A percentile compares a stretch with the other conserved stretches of the same genome.
phyloP scores from a whole-genome alignment of 37 sponge, comb jelly and placozoan species.

The Beroe forskalii region DNA sequence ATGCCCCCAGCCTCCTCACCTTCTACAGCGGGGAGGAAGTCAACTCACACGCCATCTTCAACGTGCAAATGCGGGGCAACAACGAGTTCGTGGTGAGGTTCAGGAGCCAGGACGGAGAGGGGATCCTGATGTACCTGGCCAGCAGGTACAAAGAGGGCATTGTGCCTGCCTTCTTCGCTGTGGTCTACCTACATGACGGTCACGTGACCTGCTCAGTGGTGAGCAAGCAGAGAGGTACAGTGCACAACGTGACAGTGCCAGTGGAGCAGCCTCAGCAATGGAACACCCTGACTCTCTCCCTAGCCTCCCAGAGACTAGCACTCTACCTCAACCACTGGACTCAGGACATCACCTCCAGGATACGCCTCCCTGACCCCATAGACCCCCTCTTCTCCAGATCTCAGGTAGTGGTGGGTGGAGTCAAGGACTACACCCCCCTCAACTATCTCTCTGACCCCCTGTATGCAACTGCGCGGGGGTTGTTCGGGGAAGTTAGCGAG shows the following conservation, averaged over 20 bases:
- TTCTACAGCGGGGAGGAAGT: not conserved
- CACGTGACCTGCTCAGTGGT: not conserved
- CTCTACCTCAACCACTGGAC: not conserved
- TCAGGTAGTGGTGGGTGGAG: not conserved
- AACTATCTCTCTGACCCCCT: not conserved
- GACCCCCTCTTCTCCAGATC: not conserved
- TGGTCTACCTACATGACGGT: not conserved
- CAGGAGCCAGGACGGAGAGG: not conserved
- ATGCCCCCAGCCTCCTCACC: not conserved
- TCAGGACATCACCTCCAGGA: not conserved
- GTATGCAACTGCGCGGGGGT: not conserved
- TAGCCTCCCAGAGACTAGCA: not conserved
- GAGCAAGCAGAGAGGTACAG: not conserved
- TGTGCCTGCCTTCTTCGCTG: not conserved
- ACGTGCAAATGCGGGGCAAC: not conserved
- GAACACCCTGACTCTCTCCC: slow-evolving; percentile 16
- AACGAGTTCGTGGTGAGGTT: slow-evolving; percentile 39
- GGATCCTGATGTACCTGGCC: not conserved
- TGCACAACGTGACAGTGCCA: not conserved
- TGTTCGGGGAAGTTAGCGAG: not conserved
- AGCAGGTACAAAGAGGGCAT: not conserved
- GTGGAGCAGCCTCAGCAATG: not conserved
- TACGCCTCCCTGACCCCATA: not conserved
- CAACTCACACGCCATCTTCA: not conserved
- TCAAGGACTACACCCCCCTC: not conserved